These are phyloP conservation scores for Emmelina monodactyla DNA, from an alignment of 2,888 invertebrate species.

Conservation along the genomic window DNA sequence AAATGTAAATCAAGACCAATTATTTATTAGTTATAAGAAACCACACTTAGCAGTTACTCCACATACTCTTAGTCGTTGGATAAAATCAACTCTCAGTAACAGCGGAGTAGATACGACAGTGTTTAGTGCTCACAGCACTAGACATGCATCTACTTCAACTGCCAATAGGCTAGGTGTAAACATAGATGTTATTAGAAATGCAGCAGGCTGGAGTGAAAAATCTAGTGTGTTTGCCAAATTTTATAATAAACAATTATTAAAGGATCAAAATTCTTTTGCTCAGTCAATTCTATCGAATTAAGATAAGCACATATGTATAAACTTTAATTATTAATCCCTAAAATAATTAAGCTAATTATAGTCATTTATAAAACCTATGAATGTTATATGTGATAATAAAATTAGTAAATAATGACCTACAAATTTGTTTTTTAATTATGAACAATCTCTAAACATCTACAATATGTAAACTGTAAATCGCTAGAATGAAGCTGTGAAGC, in stretches of 20 bases:
- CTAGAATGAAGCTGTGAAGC: slow-evolving; percentile 1
- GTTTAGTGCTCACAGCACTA: slow-evolving; percentile 8
- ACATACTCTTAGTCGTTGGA: background rate
- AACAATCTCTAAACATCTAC: no score
- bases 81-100: background rate
- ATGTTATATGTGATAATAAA: no score
- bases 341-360: no score
- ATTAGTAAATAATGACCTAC: no score
- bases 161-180: slow-evolving; percentile 4
- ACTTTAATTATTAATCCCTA: no score
- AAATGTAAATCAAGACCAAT: background rate
- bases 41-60: background rate
- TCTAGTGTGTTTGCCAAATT: background rate
- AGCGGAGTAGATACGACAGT: slow-evolving; percentile 6
- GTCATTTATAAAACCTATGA: no score
- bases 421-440: no score
- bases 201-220: background rate
- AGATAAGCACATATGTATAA: no score
- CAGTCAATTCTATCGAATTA: no score
- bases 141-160: slow-evolving; percentile 9
- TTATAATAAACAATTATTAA: slow-evolving; percentile 1
- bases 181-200: slow-evolving; percentile 9
- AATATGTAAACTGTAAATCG: slow-evolving; percentile 1
- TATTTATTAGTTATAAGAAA: slow-evolving; percentile 1
- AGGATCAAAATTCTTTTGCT: no score